Evolutionary conservation across 2,888 invertebrate species (phyloP).

Genomic region (Tachystola acroxantha): DNA sequence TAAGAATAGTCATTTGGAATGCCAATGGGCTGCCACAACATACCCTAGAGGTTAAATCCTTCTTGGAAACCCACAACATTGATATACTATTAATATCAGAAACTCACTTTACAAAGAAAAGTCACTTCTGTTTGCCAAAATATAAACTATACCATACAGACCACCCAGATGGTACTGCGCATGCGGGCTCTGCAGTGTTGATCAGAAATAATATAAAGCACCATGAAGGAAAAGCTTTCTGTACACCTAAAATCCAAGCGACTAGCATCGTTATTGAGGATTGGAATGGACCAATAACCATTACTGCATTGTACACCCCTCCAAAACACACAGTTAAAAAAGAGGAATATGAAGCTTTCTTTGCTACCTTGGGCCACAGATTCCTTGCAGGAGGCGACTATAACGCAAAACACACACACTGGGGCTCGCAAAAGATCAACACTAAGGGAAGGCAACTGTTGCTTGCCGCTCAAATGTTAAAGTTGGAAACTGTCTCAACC

Average conservation of each 20-base stretch:
- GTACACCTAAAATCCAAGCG: conserved; percentile 9
- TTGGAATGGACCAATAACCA: not conserved
- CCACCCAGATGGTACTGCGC: conserved; percentile 12
- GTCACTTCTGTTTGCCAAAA: conserved; percentile 1
- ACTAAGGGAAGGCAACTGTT: conserved; percentile 11
- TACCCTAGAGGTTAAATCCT: not conserved
- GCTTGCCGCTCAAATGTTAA: not conserved
- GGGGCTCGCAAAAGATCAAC: conserved; percentile 9
- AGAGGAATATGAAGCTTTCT: conserved; percentile 2
- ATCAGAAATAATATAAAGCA: conserved; percentile 10
- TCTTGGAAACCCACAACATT: conserved; percentile 5
- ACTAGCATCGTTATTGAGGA: conserved; percentile 7
- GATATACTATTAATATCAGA: conserved; percentile 11
- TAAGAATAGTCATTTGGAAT: conserved; percentile 1
- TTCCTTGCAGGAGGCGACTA: conserved; percentile 14
- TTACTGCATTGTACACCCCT: conserved; percentile 10
- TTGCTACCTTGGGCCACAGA: conserved; percentile 8
- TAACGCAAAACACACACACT: conserved; percentile 10
- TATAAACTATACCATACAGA: conserved; percentile 8
- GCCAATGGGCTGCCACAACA: conserved; percentile 2
- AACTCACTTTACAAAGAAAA: conserved; percentile 9
- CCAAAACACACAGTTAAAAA: conserved; percentile 9
- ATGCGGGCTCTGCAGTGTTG: conserved; percentile 9
- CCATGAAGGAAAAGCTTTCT: conserved; percentile 2
- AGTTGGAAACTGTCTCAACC: conserved; percentile 10